phyloP scores from a whole-genome alignment of 2,888 invertebrate genomes.

The Pocota personata region DNA sequence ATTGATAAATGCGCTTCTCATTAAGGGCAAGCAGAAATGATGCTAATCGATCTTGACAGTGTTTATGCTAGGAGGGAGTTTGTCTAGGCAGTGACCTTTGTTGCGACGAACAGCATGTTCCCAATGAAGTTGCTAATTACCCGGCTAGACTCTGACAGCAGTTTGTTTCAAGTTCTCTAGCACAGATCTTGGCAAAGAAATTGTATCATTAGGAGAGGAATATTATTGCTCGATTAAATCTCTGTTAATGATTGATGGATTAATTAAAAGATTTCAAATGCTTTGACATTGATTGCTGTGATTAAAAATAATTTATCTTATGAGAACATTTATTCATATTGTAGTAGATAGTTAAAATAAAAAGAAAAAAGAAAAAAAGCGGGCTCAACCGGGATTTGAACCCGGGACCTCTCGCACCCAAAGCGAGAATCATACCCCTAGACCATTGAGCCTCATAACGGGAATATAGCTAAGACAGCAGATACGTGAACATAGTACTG shows the following conservation, averaged over 20 bases:
- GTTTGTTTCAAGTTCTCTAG: conserved; percentile 61
- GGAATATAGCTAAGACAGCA: rapidly evolving
- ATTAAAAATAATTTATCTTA: background rate
- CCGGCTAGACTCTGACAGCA: conserved; percentile 55
- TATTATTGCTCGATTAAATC: background rate
- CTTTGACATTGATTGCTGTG: conserved; percentile 53
- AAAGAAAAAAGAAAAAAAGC: background rate
- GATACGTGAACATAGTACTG: background rate
- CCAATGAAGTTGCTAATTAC: conserved; percentile 54
- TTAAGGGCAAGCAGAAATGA: conserved; percentile 23
- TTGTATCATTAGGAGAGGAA: background rate
- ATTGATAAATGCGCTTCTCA: conserved; percentile 43
- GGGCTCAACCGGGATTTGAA: conserved; percentile 83
- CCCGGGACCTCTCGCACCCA: conserved; percentile 83
- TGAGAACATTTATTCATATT: background rate
- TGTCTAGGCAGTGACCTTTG: conserved; percentile 69
- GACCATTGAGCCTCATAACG: conserved; percentile 80
- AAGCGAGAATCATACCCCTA: conserved; percentile 83
- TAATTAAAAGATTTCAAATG: conserved; percentile 45
- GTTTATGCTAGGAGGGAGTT: background rate
- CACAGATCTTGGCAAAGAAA: conserved; percentile 57
- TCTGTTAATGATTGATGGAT: conserved; percentile 59
- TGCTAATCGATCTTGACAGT: conserved; percentile 64
- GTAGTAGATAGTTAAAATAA: background rate
- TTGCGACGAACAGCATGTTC: background rate